A percentile compares a stretch with the other conserved stretches of the same genome.
Conservation (phyloP, 1,140 invertebrate species). For the Drosophila trapezifrons region DNA sequence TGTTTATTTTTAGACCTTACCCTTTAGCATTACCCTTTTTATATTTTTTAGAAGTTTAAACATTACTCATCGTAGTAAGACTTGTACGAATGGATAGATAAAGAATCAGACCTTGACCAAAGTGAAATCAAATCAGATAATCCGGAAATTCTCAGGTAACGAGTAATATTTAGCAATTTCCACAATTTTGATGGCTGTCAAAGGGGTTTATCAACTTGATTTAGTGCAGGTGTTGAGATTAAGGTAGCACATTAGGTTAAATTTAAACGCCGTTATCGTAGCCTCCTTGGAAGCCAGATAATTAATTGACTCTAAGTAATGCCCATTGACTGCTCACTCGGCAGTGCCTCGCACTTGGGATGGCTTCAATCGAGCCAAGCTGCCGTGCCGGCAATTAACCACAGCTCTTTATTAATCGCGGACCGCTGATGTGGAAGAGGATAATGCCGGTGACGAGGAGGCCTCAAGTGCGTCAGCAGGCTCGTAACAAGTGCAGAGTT, state of each 20-base stretch:
- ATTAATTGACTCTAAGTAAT: constrained; percentile 37
- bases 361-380: constrained; percentile 27
- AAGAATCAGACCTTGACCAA: not conserved
- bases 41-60: too few relatives aligned
- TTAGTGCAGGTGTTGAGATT: constrained; percentile 1
- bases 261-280: constrained; percentile 5
- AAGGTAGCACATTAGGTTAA: constrained; percentile 1
- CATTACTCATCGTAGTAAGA: too few relatives aligned
- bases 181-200: not conserved
- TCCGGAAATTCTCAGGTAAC: not conserved
- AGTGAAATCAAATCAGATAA: not conserved
- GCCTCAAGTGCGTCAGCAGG: constrained; percentile 42
- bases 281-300: constrained; percentile 1
- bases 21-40: too few relatives aligned
- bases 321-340: constrained; percentile 22
- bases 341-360: constrained; percentile 16
- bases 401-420: constrained; percentile 67
- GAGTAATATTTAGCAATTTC: not conserved
- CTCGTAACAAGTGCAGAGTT: constrained; percentile 7
- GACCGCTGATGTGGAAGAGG: constrained; percentile 66
- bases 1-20: too few relatives aligned
- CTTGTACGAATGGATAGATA: not conserved
- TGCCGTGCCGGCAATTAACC: constrained; percentile 41
- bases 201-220: constrained; percentile 14
- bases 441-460: constrained; percentile 42